Percentiles rank a stretch among this genome's conserved stretches.
These are phyloP conservation scores for Drosophila suboccidentalis DNA, from an alignment of 2,888 invertebrate species.

Conservation along the genomic window DNA sequence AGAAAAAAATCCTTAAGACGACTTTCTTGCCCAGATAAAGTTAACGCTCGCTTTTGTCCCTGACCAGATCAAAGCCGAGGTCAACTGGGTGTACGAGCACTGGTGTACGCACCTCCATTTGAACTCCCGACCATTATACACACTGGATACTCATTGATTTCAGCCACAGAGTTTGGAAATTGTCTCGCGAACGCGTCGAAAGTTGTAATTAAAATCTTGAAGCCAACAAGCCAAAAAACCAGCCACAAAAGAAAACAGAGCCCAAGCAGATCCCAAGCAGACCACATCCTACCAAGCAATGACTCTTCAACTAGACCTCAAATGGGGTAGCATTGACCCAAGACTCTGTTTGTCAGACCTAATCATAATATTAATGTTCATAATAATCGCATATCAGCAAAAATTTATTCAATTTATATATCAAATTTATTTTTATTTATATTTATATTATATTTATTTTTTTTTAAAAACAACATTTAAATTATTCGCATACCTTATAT, in stretches of 20 bases:
- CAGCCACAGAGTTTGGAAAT: slow-evolving; percentile 29
- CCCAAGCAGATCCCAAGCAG: not conserved
- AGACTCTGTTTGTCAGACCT: slow-evolving; percentile 4
- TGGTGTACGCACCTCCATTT: too few relatives aligned
- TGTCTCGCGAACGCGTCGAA: slow-evolving; percentile 65
- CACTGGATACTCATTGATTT: slow-evolving; percentile 56
- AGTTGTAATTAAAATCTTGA: slow-evolving; percentile 79
- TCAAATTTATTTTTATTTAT: too few relatives aligned
- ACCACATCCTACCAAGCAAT: slow-evolving; percentile 11
- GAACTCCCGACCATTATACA: slow-evolving; percentile 10
- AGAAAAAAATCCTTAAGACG: slow-evolving; percentile 10
- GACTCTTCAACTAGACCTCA: not conserved
- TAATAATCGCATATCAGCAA: too few relatives aligned
- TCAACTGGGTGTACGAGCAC: slow-evolving; percentile 5
- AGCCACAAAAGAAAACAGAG: not conserved
- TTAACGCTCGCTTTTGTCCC: slow-evolving; percentile 70
- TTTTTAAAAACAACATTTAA: too few relatives aligned
- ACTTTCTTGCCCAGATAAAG: slow-evolving; percentile 45
- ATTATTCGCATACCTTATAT: too few relatives aligned
- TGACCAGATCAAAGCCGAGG: slow-evolving; percentile 5
- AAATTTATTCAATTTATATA: too few relatives aligned
- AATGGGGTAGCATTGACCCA: not conserved
- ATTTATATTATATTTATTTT: too few relatives aligned
- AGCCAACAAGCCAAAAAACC: slow-evolving; percentile 49
- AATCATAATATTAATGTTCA: too few relatives aligned